phyloP scores from a whole-genome alignment of 2,797 vertebrate genomes.

The Rhinophrynus dorsalis region DNA sequence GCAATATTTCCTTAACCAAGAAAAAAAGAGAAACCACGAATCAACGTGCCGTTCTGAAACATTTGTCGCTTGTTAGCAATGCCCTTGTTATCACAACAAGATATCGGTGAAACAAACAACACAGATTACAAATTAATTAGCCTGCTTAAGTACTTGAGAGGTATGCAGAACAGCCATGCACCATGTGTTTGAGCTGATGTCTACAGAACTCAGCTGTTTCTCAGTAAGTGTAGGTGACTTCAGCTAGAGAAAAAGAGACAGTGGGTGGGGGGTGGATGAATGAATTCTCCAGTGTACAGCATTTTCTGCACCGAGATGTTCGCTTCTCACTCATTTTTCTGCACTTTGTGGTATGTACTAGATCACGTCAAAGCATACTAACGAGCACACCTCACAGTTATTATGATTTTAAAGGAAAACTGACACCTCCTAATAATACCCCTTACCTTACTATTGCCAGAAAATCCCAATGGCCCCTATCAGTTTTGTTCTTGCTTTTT shows the following conservation, averaged over 20 bases:
- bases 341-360: no score
- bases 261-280: no score
- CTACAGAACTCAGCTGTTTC: not conserved
- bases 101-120: slow-evolving; percentile 22
- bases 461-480: no score
- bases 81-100: slow-evolving; percentile 14
- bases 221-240: not conserved
- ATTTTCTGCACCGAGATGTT: no score
- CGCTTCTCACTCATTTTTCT: no score
- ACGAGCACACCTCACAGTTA: no score
- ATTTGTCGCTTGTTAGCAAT: not conserved
- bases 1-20: not conserved
- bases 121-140: slow-evolving; percentile 41
- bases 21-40: not conserved
- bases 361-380: no score
- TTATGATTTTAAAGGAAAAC: no score
- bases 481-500: no score
- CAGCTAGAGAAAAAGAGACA: not conserved
- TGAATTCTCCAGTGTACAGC: no score
- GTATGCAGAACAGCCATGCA: not conserved
- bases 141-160: slow-evolving; percentile 11
- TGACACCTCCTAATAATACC: no score
- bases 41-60: slow-evolving; percentile 1
- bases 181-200: slow-evolving; percentile 11
- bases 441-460: no score